A percentile compares a stretch with the other conserved stretches of the same genome.
Evolutionary conservation across 1,140 invertebrate genomes (phyloP).

Genomic region (Drosophila neocordata): DNA sequence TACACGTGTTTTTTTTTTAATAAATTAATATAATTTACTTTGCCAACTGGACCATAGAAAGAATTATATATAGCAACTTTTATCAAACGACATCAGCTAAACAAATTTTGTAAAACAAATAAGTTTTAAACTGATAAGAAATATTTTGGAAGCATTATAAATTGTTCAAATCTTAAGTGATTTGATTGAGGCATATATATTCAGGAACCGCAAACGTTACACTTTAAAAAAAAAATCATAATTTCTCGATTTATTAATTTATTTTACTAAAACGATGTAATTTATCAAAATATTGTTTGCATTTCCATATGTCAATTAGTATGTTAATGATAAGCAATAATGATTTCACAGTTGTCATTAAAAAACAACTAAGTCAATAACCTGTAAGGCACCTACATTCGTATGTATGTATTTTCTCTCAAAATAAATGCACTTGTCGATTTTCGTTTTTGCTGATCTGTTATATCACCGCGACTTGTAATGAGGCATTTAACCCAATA

Average conservation of each 20-base stretch:
- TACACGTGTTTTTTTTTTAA: neutral
- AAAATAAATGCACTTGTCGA: conserved; percentile 9
- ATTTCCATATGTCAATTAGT: neutral
- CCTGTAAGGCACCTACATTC: neutral
- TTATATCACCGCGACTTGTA: conserved; percentile 2
- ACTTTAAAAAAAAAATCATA: no score
- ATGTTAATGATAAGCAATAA: neutral
- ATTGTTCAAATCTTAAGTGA: no score
- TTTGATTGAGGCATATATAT: no score
- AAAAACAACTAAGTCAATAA: conserved; percentile 2
- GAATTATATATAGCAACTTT: neutral
- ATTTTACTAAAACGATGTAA: no score
- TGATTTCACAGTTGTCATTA: neutral
- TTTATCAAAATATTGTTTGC: neutral
- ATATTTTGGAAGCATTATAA: no score
- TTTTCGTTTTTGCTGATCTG: conserved; percentile 6
- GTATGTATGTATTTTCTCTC: neutral
- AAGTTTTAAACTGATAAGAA: no score
- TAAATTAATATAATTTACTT: neutral
- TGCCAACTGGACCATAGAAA: neutral
- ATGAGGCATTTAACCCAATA: conserved; percentile 14
- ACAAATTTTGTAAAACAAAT: no score
- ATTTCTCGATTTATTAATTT: no score
- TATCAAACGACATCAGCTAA: no score
- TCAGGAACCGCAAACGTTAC: no score